Percentiles rank a stretch among this genome's conserved stretches.
phyloP scores from a whole-genome alignment of 1,140 invertebrate genomes.

The Philotrypesis tridentata region DNA sequence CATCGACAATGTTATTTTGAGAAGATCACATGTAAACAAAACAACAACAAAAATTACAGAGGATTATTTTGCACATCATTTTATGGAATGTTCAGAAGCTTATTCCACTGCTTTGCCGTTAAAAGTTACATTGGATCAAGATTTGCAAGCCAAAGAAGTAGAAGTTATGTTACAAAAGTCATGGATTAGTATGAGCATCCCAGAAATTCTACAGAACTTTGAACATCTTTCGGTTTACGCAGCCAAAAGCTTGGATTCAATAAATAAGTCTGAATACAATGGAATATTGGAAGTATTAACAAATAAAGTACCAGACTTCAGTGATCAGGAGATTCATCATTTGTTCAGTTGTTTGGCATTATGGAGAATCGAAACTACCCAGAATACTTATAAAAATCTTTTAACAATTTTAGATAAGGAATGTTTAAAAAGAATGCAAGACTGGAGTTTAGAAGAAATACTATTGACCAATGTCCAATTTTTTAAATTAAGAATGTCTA shows the following conservation, averaged over 20 bases:
- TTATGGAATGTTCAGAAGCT: slow-evolving; percentile 34
- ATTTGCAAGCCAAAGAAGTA: slow-evolving; percentile 32
- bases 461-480: slow-evolving; percentile 74
- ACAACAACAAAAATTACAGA: neutral
- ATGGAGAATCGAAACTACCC: neutral
- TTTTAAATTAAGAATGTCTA: slow-evolving; percentile 68
- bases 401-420: slow-evolving; percentile 75
- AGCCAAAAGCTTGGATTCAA: neutral
- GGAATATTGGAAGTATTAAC: slow-evolving; percentile 63
- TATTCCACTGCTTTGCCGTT: slow-evolving; percentile 14
- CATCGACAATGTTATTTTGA: neutral
- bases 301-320: neutral
- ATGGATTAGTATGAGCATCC: slow-evolving; percentile 37
- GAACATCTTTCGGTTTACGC: slow-evolving; percentile 51
- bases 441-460: slow-evolving; percentile 66
- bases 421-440: slow-evolving; percentile 66
- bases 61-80: neutral
- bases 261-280: slow-evolving; percentile 26
- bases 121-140: neutral
- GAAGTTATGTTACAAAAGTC: slow-evolving; percentile 40
- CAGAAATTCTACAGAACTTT: slow-evolving; percentile 50
- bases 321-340: slow-evolving; percentile 37
- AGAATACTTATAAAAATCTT: slow-evolving; percentile 51
- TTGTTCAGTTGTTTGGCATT: slow-evolving; percentile 52
- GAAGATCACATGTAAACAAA: neutral